Percentiles rank a stretch among this genome's conserved stretches.
Evolutionary conservation across 2,113 vertebrate species (phyloP).

Genomic region (Notothenia rossii): DNA sequence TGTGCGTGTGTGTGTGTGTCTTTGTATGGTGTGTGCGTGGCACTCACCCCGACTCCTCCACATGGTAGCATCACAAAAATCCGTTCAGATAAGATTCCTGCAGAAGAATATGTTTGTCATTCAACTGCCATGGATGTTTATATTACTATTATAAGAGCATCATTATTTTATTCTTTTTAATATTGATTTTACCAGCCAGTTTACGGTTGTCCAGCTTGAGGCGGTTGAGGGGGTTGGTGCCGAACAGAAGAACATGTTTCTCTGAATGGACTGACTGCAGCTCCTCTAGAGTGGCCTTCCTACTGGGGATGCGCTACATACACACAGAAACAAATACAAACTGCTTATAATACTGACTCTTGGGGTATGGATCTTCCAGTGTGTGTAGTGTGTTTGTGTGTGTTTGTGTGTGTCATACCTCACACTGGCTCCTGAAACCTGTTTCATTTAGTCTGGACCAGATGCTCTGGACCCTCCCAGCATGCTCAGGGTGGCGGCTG

Average conservation of each 20-base stretch:
- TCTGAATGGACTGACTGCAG: constrained; percentile 90
- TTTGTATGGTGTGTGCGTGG: constrained; percentile 33
- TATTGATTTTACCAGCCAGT: constrained; percentile 84
- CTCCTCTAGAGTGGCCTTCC: constrained; percentile 91
- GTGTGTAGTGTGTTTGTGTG: constrained; percentile 11
- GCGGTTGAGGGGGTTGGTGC: constrained; percentile 90
- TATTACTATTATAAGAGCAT: not conserved
- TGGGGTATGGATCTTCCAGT: not conserved
- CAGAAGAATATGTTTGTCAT: constrained; percentile 15
- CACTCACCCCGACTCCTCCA: constrained; percentile 94
- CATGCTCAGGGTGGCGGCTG: constrained; percentile 90
- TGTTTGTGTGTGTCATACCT: constrained; percentile 80
- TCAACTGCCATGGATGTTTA: not conserved
- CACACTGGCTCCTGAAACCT: constrained; percentile 89
- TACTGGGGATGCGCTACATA: constrained; percentile 87
- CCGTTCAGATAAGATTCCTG: constrained; percentile 91
- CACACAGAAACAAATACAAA: constrained; percentile 22
- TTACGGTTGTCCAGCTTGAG: constrained; percentile 91
- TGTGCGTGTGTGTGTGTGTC: too few relatives aligned
- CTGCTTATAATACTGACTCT: not conserved
- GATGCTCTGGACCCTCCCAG: constrained; percentile 92
- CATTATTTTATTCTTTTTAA: not conserved
- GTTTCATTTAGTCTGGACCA: constrained; percentile 92
- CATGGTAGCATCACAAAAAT: constrained; percentile 93
- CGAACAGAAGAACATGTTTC: constrained; percentile 88